phyloP scores from a whole-genome alignment of 1,140 invertebrate species.

The Macrosteles quadrilineatus region DNA sequence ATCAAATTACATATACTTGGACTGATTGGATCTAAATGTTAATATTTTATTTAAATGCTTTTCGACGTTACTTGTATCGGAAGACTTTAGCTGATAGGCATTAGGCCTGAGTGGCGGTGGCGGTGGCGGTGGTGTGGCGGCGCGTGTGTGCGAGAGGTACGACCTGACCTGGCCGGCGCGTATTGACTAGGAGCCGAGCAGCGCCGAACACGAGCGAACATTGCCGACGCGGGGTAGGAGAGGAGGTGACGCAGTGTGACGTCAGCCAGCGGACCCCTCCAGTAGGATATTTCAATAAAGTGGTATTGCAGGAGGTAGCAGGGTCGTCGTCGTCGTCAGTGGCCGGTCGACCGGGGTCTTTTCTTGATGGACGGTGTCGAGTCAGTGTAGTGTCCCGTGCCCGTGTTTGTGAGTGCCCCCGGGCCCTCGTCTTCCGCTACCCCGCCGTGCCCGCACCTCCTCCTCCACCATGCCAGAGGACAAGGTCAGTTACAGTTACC shows the following conservation, averaged over 20 bases:
- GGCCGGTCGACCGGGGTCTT: background rate
- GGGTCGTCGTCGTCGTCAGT: conserved; percentile 2
- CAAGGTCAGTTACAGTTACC: conserved; percentile 25
- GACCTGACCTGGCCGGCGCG: conserved; percentile 12
- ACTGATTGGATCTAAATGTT: no score
- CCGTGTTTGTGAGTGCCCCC: background rate
- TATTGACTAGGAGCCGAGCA: background rate
- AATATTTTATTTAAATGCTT: no score
- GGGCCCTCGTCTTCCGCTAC: background rate
- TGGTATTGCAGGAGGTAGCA: conserved; percentile 21
- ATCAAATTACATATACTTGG: no score
- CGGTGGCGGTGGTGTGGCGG: no score
- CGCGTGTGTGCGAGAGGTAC: background rate
- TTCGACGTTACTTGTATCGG: no score
- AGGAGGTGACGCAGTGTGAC: conserved; percentile 32
- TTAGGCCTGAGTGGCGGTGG: no score
- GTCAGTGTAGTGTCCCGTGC: background rate
- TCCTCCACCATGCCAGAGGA: conserved; percentile 20
- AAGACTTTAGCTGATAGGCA: no score
- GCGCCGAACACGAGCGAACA: conserved; percentile 5
- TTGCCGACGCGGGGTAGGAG: background rate
- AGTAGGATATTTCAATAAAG: conserved; percentile 27
- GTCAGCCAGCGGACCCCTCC: conserved; percentile 22
- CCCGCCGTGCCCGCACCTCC: background rate
- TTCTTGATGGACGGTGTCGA: conserved; percentile 14